Percentiles rank a stretch among this genome's conserved stretches.
Conservation (phyloP, 92 coral and sea anemone genomes). For the Zoanthus gigantus region DNA sequence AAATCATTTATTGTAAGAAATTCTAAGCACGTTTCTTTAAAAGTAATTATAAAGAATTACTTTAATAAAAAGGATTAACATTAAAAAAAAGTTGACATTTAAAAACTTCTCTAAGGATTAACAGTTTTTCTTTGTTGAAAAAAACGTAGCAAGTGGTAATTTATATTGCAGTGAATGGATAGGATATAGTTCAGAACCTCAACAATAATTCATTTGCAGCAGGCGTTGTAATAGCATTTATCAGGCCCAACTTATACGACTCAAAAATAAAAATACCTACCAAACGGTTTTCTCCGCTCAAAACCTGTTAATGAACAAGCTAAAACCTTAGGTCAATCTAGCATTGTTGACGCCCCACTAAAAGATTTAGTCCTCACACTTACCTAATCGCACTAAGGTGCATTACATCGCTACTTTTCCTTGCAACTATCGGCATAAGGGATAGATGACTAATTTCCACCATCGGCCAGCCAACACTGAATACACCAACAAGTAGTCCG, state of each 20-base stretch:
- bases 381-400: constrained; percentile 89
- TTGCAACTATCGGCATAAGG: constrained; percentile 87
- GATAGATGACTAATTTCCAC: constrained; percentile 93
- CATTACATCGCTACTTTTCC: constrained; percentile 70
- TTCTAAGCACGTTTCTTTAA: neutral
- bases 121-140: neutral
- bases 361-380: neutral
- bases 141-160: neutral
- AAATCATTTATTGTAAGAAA: neutral
- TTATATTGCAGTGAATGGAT: no score
- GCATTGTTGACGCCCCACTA: neutral
- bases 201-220: no score
- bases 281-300: neutral
- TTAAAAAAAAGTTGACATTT: no score
- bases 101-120: constrained; percentile 1
- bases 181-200: no score
- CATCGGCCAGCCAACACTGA: constrained; percentile 91
- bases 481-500: constrained; percentile 70
- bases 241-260: no score
- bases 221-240: no score
- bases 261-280: no score
- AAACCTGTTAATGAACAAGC: neutral
- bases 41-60: neutral
- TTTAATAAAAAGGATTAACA: no score
- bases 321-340: neutral